Base-by-base conservation (phyloP, 2,888 invertebrate genomes). In the Baccha elongata region DNA sequence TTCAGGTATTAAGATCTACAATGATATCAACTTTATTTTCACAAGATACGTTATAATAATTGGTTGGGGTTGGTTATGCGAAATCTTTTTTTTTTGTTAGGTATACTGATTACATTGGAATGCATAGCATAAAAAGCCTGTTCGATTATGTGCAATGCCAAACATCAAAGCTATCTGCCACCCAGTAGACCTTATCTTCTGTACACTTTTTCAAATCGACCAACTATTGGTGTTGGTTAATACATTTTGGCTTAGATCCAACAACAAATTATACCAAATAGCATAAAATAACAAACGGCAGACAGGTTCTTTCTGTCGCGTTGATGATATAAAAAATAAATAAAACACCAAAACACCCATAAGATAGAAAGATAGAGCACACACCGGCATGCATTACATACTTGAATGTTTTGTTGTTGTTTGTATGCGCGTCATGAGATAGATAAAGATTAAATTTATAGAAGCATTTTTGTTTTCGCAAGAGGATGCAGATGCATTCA, bases 401-500 rank as follows among this genome's bases (percentile, higher is more conserved):
- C 15, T 4, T 44, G 17, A 17, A n/a, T 6, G 29, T 32, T 26
- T 32, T 32, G 29, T 32, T 32, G 29, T 32, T 32, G 29, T 8
- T 8, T 32, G 3, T 53, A 40, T 21, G 2, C 23, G 26, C n/a
- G 3, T 52, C 21, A 23, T 11, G 3, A 40, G 35, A 53, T 17
- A 42, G 35, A n/a, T n/a, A 17, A 0, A 48, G 40, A 60, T 67
- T 53, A 37, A 55, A 53, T 48, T 75, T 62, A 55, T 62, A 55
- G 29, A 50, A 62, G 21, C 46, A 53, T 71, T 74, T 53, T 58
- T 48, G 32, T 46, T 40, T 69, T 32, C 23, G 60, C 50, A 52
- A 69, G 68, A 69, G 75, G 69, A 75, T 71, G 81, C 75, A 81
- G 69, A 75, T 75, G 81, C 75, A 81, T 69, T 81, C 76, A 81